Evolutionary conservation across 1,140 invertebrate genomes (phyloP).

Genomic region (Drosophila suzukii): DNA sequence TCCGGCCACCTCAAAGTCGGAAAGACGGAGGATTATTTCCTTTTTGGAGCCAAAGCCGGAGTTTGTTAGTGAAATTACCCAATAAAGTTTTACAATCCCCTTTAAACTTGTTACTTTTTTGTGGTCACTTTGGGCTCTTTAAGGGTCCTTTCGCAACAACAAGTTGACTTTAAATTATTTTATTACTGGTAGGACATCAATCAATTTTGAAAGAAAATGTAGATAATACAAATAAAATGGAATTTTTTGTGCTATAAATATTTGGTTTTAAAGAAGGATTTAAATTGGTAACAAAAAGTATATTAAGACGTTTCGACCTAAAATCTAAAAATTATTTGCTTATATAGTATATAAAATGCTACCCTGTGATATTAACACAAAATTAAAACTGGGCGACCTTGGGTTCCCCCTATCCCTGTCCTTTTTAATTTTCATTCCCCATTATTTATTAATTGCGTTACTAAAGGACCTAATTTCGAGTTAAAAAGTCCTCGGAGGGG

Average conservation of each 20-base stretch:
- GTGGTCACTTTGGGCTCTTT: background rate
- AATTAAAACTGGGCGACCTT: too few species aligned
- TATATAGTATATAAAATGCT: too few species aligned
- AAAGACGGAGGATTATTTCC: slow-evolving; percentile 38
- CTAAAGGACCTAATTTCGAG: background rate
- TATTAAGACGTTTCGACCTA: too few species aligned
- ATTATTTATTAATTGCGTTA: background rate
- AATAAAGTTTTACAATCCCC: slow-evolving; percentile 22
- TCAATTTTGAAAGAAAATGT: too few species aligned
- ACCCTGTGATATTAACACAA: too few species aligned
- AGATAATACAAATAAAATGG: too few species aligned
- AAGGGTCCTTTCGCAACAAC: background rate
- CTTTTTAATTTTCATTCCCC: too few species aligned
- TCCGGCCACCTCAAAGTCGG: background rate
- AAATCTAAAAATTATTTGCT: too few species aligned
- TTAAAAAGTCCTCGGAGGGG: background rate
- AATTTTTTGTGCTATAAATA: too few species aligned
- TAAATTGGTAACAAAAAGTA: too few species aligned
- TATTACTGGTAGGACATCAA: background rate
- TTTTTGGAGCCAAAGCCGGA: slow-evolving; percentile 13
- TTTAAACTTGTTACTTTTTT: slow-evolving; percentile 16
- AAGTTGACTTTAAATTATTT: slow-evolving; percentile 5
- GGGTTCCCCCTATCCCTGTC: background rate
- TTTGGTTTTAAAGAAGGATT: too few species aligned
- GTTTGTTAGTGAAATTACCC: slow-evolving; percentile 15